A percentile compares a stretch with the other conserved stretches of the same genome.
Evolutionary conservation across 2,888 invertebrate genomes (phyloP).

Genomic region (Leptinotarsa rubiginosa): DNA sequence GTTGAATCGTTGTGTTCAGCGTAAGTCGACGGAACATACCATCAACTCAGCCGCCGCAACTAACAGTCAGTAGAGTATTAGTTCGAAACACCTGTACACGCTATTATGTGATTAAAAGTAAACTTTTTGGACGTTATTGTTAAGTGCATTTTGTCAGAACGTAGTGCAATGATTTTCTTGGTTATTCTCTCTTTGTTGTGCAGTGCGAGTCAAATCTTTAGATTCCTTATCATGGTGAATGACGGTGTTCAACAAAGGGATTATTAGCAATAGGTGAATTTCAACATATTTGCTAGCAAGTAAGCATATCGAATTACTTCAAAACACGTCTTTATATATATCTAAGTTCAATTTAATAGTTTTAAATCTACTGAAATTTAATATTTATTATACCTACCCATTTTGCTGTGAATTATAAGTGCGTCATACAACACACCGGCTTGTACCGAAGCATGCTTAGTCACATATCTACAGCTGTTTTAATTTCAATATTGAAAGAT

Average conservation of each 20-base stretch:
- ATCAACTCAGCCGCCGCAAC: conserved; percentile 63
- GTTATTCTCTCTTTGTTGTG: conserved; percentile 61
- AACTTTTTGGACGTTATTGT: conserved; percentile 55
- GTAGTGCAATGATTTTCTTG: conserved; percentile 60
- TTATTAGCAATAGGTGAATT: conserved; percentile 55
- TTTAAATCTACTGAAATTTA: not conserved
- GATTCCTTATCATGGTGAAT: conserved; percentile 52
- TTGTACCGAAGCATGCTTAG: conserved; percentile 48
- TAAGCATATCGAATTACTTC: not conserved
- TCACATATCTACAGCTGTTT: conserved; percentile 59
- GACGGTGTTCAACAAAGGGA: conserved; percentile 55
- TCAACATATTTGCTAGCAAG: conserved; percentile 44
- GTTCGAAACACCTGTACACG: conserved; percentile 68
- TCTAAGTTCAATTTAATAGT: not conserved
- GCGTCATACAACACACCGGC: conserved; percentile 39
- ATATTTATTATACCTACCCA: not conserved
- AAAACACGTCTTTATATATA: conserved; percentile 11
- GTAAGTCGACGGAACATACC: conserved; percentile 56
- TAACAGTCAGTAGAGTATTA: conserved; percentile 68
- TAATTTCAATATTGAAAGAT: conserved; percentile 62
- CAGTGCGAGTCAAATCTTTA: conserved; percentile 57
- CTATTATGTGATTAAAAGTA: conserved; percentile 66
- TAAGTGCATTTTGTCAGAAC: conserved; percentile 60
- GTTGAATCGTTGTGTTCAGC: conserved; percentile 45
- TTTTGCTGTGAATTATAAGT: conserved; percentile 1